phyloP scores from a whole-genome alignment of 2,113 vertebrate genomes.

The Coptodon rendalli region DNA sequence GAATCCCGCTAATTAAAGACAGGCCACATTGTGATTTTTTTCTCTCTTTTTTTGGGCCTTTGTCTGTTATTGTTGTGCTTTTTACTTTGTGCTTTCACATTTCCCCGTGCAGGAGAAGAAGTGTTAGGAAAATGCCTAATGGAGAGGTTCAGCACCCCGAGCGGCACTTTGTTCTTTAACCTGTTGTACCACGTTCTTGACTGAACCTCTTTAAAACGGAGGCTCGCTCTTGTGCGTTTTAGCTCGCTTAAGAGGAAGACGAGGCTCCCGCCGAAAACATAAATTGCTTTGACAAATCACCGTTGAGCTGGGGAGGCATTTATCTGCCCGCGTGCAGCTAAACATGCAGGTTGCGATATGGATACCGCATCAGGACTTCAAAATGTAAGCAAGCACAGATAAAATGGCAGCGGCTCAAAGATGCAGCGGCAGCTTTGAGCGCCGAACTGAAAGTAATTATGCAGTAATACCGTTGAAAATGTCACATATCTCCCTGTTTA shows the following conservation, averaged over 20 bases:
- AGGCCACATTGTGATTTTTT: neutral
- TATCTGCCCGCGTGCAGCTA: neutral
- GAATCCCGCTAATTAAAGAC: neutral
- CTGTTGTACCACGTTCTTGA: neutral
- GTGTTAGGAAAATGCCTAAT: neutral
- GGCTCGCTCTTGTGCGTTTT: neutral
- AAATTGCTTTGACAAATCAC: slow-evolving; percentile 24
- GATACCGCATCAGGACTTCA: slow-evolving; percentile 25
- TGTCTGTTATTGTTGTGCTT: neutral
- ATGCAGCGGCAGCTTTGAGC: neutral
- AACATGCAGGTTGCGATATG: neutral
- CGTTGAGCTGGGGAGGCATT: neutral
- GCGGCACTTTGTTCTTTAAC: neutral
- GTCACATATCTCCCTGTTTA: slow-evolving; percentile 37
- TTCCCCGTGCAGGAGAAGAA: neutral
- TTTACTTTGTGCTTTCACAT: neutral
- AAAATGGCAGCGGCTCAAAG: slow-evolving; percentile 18
- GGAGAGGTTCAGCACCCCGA: neutral
- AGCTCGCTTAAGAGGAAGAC: neutral
- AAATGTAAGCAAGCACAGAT: slow-evolving; percentile 7
- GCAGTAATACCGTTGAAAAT: slow-evolving; percentile 14
- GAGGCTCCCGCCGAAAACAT: neutral
- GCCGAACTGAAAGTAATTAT: slow-evolving; percentile 29
- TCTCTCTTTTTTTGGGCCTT: neutral
- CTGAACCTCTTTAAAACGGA: neutral